Conservation (phyloP, 2,888 invertebrate genomes). For the Drosophila prolongata region DNA sequence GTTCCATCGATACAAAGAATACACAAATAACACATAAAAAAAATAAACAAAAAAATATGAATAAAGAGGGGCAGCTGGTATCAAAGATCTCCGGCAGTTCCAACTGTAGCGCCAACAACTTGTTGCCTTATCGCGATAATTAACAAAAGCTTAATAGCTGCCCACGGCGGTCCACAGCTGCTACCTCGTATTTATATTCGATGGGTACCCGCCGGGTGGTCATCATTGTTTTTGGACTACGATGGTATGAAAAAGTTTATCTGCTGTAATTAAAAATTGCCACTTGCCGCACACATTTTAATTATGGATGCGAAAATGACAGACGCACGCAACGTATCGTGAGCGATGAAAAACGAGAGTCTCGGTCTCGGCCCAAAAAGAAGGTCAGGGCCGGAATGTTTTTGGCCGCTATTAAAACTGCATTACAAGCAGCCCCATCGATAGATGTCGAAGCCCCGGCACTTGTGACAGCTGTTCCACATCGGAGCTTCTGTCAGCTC, state of each 20-base stretch:
- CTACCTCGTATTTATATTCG: conserved; percentile 13
- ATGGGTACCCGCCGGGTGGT: conserved; percentile 23
- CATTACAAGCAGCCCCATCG: conserved; percentile 34
- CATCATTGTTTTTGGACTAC: conserved; percentile 6
- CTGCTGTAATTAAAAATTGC: conserved; percentile 63
- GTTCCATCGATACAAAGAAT: conserved; percentile 14
- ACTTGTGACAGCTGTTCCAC: conserved; percentile 65
- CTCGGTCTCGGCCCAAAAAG: conserved; percentile 46
- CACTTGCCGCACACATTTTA: conserved; percentile 72
- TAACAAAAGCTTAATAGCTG: conserved; percentile 65
- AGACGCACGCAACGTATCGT: conserved; percentile 26
- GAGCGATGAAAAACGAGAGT: conserved; percentile 37
- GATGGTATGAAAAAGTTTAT: conserved; percentile 29
- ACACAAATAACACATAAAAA: conserved; percentile 5
- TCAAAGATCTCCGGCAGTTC: conserved; percentile 22
- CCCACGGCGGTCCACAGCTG: conserved; percentile 36
- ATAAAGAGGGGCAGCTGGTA: conserved; percentile 31
- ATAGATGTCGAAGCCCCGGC: conserved; percentile 31
- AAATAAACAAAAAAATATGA: conserved; percentile 22
- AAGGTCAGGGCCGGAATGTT: conserved; percentile 37
- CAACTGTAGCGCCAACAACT: conserved; percentile 57
- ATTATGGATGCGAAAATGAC: conserved; percentile 68
- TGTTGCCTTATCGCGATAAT: conserved; percentile 81
- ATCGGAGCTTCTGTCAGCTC: conserved; percentile 45
- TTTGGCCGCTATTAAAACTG: conserved; percentile 32